Evolutionary conservation across 2,113 vertebrate genomes (phyloP).

Genomic region (Chroicocephalus ridibundus): DNA sequence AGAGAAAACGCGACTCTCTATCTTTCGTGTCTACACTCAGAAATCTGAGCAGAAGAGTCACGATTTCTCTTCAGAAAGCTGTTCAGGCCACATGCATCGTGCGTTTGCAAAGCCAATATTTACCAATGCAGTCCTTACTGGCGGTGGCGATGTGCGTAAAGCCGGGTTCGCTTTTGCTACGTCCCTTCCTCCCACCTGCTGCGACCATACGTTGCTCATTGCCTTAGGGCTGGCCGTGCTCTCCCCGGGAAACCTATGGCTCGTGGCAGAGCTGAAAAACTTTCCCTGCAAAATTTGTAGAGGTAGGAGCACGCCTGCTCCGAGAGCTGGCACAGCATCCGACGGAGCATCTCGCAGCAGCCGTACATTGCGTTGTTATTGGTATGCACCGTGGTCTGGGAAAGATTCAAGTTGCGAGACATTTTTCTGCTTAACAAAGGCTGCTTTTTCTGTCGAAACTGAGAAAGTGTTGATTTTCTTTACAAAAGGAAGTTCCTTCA

Average conservation of each 20-base stretch:
- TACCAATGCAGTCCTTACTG: not conserved
- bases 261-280: not conserved
- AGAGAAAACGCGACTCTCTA: accelerated
- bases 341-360: not conserved
- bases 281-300: not conserved
- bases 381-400: not conserved
- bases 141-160: not conserved
- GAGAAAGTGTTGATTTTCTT: not conserved
- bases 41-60: not conserved
- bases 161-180: accelerated
- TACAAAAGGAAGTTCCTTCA: not conserved
- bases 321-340: accelerated
- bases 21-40: not conserved
- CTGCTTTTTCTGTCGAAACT: not conserved
- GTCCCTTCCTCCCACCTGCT: not conserved
- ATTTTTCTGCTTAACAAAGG: not conserved
- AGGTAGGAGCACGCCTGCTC: not conserved
- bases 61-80: not conserved
- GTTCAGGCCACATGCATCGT: not conserved
- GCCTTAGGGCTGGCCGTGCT: not conserved
- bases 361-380: not conserved
- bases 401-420: not conserved
- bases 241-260: not conserved
- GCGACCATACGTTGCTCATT: not conserved
- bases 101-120: not conserved